These are phyloP conservation scores for Ceratitis capitata DNA, from an alignment of 1,140 invertebrate genomes.

Conservation along the genomic window DNA sequence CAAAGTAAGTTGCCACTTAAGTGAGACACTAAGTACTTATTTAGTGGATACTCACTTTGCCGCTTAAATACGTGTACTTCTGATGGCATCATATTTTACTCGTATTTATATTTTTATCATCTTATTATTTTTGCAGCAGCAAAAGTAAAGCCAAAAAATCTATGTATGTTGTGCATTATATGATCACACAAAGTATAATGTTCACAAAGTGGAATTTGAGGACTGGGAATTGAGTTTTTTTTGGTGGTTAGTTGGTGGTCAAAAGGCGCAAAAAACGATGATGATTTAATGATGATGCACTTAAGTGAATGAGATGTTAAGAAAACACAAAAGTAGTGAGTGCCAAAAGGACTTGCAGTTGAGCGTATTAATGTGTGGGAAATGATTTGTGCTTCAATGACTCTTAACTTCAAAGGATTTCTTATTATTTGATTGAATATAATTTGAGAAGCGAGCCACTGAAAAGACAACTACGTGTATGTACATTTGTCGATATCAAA, in stretches of 20 bases:
- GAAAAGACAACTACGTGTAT: no score
- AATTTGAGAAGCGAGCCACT: no score
- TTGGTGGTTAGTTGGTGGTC: no score
- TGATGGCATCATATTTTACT: slow-evolving; percentile 22
- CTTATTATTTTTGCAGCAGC: neutral
- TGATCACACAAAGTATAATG: slow-evolving; percentile 1
- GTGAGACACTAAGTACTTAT: slow-evolving; percentile 23
- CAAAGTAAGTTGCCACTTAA: slow-evolving; percentile 33
- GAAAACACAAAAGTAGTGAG: neutral
- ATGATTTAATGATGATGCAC: slow-evolving; percentile 34
- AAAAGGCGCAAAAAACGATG: slow-evolving; percentile 32
- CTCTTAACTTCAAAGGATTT: neutral
- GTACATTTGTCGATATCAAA: no score
- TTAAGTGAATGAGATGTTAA: neutral
- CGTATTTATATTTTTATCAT: neutral
- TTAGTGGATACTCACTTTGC: slow-evolving; percentile 34
- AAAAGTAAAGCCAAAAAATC: neutral
- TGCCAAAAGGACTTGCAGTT: neutral
- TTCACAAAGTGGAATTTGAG: neutral
- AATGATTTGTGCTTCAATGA: neutral
- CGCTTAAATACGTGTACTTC: slow-evolving; percentile 33
- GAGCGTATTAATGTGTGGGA: neutral
- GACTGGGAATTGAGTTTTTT: neutral
- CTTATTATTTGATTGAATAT: neutral
- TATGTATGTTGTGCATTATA: neutral